A percentile compares a stretch with the other conserved stretches of the same genome.
phyloP scores from a whole-genome alignment of 2,888 invertebrate genomes.

The Mythimna pallens region DNA sequence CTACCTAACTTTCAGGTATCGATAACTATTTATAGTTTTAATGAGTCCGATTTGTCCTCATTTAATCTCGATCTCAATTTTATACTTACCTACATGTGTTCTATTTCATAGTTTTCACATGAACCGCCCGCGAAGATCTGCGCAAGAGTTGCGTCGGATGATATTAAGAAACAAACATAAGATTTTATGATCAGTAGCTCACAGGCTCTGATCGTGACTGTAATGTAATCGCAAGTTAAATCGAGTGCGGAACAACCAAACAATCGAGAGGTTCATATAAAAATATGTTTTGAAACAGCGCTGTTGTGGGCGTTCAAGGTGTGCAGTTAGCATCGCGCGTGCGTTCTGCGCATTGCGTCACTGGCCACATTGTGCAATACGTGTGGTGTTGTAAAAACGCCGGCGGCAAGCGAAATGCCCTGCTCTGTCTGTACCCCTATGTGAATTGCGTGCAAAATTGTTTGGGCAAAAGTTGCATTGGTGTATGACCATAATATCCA shows the following conservation, averaged over 20 bases:
- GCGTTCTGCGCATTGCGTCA: slow-evolving; percentile 66
- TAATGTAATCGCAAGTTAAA: slow-evolving; percentile 54
- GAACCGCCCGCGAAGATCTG: slow-evolving; percentile 11
- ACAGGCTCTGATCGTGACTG: slow-evolving; percentile 50
- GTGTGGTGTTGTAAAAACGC: slow-evolving; percentile 66
- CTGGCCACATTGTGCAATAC: slow-evolving; percentile 63
- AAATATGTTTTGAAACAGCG: slow-evolving; percentile 65
- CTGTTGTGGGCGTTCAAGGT: slow-evolving; percentile 69
- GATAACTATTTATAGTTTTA: neutral
- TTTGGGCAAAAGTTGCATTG: slow-evolving; percentile 14
- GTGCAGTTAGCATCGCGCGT: slow-evolving; percentile 63
- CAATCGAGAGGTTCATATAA: slow-evolving; percentile 58
- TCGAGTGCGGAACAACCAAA: slow-evolving; percentile 65
- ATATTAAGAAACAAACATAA: slow-evolving; percentile 57
- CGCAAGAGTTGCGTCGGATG: slow-evolving; percentile 51
- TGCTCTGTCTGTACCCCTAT: slow-evolving; percentile 37
- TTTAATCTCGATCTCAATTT: neutral
- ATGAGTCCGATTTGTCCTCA: neutral
- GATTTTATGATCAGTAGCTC: slow-evolving; percentile 53
- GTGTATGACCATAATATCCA: slow-evolving; percentile 6
- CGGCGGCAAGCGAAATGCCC: slow-evolving; percentile 51
- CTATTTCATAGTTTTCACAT: slow-evolving; percentile 15
- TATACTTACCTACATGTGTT: neutral
- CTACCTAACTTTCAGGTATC: neutral
- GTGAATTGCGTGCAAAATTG: neutral